Evolutionary conservation across 2,888 invertebrate genomes (phyloP).

Genomic region (Aphidoletes aphidimyza): DNA sequence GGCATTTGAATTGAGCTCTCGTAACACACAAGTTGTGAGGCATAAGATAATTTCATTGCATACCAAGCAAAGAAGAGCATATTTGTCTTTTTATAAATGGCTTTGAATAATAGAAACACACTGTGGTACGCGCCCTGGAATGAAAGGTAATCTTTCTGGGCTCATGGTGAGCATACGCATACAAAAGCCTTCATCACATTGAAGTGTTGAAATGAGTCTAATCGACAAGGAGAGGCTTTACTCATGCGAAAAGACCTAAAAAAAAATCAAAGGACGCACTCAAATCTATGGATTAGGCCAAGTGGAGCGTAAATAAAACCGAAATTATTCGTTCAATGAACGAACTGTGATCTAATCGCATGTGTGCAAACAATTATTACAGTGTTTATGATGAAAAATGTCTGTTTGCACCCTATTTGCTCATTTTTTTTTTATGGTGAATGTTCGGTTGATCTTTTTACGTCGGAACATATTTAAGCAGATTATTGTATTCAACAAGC

Average conservation of each 20-base stretch:
- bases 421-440: neutral
- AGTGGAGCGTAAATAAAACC: slow-evolving; percentile 40
- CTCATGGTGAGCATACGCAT: neutral
- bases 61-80: neutral
- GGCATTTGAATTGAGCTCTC: too few species aligned
- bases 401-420: neutral
- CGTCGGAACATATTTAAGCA: slow-evolving; percentile 47
- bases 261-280: neutral
- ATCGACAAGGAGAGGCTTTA: neutral
- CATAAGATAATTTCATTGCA: too few species aligned
- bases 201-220: neutral
- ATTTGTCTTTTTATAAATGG: neutral
- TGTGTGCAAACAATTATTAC: neutral
- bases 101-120: neutral
- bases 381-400: slow-evolving; percentile 3
- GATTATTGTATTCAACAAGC: neutral
- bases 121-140: neutral
- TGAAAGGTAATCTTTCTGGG: neutral
- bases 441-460: slow-evolving; percentile 19
- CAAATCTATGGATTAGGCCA: slow-evolving; percentile 25
- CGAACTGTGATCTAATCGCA: neutral
- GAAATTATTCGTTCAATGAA: neutral
- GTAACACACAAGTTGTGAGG: too few species aligned
- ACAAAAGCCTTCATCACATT: neutral
- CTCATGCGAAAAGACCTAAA: neutral